Conservation (phyloP, 2,888 invertebrate genomes). For the Pseudococcus jackbeardsleyi region DNA sequence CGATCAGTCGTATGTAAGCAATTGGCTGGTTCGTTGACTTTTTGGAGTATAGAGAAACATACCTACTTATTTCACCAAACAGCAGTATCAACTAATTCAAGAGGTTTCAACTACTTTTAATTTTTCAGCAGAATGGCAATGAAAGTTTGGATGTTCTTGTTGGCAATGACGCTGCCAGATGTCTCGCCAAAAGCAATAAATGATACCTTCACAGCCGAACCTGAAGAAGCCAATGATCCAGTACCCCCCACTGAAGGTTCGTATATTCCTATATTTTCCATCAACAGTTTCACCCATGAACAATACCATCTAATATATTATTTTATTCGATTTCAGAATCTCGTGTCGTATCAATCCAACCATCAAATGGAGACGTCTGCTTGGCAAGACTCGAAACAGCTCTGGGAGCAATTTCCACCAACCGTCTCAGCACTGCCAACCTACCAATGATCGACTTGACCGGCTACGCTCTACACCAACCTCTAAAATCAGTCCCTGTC, state of each 20-base stretch:
- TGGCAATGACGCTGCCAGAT: slow-evolving; percentile 66
- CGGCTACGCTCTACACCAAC: slow-evolving; percentile 78
- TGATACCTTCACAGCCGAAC: neutral
- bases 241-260: neutral
- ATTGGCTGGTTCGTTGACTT: no score
- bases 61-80: no score
- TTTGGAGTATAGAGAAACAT: no score
- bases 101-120: neutral
- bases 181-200: slow-evolving; percentile 57
- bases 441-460: slow-evolving; percentile 66
- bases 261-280: neutral
- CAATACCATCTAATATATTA: neutral
- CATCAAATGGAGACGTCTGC: slow-evolving; percentile 61
- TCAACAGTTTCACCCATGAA: neutral
- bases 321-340: slow-evolving; percentile 29
- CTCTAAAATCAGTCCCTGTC: slow-evolving; percentile 76
- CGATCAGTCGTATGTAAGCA: no score
- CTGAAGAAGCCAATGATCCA: neutral
- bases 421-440: slow-evolving; percentile 54
- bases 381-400: slow-evolving; percentile 65
- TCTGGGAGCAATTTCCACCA: slow-evolving; percentile 64
- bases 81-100: no score
- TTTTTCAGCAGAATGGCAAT: slow-evolving; percentile 65
- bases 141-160: slow-evolving; percentile 66
- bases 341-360: slow-evolving; percentile 46